Evolutionary conservation across 2,113 vertebrate genomes (phyloP), one percentile per base, ranked within the genome.

Genomic region (Sylvia atricapilla): DNA sequence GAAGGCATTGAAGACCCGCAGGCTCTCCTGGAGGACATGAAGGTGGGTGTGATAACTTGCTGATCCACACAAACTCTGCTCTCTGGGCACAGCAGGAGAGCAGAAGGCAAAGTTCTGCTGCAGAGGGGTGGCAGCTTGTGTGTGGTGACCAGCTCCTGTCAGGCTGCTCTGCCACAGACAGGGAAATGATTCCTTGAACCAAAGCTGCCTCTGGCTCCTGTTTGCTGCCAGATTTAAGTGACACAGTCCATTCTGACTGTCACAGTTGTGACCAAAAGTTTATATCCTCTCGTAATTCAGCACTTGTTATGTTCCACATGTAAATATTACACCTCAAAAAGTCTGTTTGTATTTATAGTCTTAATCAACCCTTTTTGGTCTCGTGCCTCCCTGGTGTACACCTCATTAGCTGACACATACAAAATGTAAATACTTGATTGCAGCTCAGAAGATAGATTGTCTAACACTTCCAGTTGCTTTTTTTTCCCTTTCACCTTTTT

Each of bases 11-110:
- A 99, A 76, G 98, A 99, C 92, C 98, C 99, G 0, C 98, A 99
- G 89, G 98, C 98, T 15, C 98, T 99, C 82, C 98, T 99, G 79
- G 98, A 99, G 78, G 98, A 99, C 59, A 98, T 99, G 96, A 99
- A 99, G 99, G 99, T 99, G 94, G 63, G 98, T 92, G 85, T 69
- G 59, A 31, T 55, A 52, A 10, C 16, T 84, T 85, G 53, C 60
- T 74, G 56, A 35, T 68, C 33, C 22, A 27, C 46, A 62, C 77
- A 63, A 30, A 27, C 35, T 76, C n/a, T 90, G 19, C 69, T 64
- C 62, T 59, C 33, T 63, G 80, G 17, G 13, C 33, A 66, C 3
- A 47, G 39, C 39, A 72, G 78, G 82, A 69, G 68, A 55, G 67
- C 84, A 84, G 95, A 73, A 83, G 56, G 72, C 60, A 56, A 37